phyloP scores from a whole-genome alignment of 2,888 invertebrate genomes.

The Microchrysa polita region DNA sequence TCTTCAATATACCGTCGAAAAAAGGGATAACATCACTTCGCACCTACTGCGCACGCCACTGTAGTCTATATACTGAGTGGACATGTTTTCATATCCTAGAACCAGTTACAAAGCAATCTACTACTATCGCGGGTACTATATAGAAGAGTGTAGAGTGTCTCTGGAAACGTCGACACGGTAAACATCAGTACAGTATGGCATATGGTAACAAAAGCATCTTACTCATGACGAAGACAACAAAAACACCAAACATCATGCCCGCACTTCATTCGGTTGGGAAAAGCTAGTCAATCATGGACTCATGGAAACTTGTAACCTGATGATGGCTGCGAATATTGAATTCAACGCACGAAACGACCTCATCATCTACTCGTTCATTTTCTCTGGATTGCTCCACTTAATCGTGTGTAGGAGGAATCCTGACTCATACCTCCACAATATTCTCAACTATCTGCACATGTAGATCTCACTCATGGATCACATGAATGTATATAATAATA shows the following conservation, averaged over 20 bases:
- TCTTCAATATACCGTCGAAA: too few species aligned
- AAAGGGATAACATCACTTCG: too few species aligned
- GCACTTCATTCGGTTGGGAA: neutral
- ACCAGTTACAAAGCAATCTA: too few species aligned
- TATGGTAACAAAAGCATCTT: neutral
- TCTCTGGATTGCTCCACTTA: neutral
- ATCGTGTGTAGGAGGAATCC: neutral
- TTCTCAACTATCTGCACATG: neutral
- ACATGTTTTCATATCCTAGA: too few species aligned
- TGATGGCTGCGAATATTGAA: slow-evolving; percentile 38
- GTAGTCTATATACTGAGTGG: too few species aligned
- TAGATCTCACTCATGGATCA: neutral
- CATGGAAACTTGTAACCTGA: slow-evolving; percentile 32
- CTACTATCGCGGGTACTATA: too few species aligned
- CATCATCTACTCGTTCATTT: slow-evolving; percentile 40
- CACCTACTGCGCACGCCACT: too few species aligned
- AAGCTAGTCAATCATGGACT: slow-evolving; percentile 34
- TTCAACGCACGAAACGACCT: slow-evolving; percentile 33
- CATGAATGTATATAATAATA: too few species aligned
- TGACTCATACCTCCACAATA: too few species aligned
- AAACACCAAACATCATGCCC: neutral
- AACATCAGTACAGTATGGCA: slow-evolving; percentile 14
- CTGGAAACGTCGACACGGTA: neutral
- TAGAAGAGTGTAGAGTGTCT: too few species aligned
- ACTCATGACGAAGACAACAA: neutral